Evolutionary conservation across 2,113 vertebrate genomes (phyloP).

Genomic region (Lepus americanus): DNA sequence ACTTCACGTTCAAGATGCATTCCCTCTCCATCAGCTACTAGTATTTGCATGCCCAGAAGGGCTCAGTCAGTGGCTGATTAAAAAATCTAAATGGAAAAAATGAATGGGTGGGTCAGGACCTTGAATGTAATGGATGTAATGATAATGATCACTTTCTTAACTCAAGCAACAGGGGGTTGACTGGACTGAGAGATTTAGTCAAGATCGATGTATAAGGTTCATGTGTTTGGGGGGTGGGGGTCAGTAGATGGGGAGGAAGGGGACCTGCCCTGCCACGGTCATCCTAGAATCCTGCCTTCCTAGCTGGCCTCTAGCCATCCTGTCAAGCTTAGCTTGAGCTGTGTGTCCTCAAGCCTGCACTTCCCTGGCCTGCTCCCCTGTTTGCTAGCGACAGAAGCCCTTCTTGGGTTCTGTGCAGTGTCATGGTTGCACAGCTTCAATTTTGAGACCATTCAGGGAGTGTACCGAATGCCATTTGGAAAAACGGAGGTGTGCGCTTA

Average conservation of each 20-base stretch:
- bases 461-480: neutral
- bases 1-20: neutral
- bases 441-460: neutral
- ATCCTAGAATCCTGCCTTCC: neutral
- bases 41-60: neutral
- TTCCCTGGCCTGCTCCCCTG: neutral
- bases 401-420: neutral
- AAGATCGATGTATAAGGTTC: neutral
- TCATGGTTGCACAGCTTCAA: neutral
- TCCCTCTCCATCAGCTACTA: neutral
- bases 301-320: neutral
- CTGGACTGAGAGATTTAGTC: neutral
- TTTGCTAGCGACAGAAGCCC: neutral
- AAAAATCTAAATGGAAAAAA: neutral
- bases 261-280: neutral
- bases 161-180: neutral
- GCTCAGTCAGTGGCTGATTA: neutral
- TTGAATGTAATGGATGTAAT: neutral
- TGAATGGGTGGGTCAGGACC: neutral
- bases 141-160: constrained; percentile 19
- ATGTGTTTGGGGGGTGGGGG: neutral
- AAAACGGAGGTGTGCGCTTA: neutral
- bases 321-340: neutral
- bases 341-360: neutral
- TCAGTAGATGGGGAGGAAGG: neutral